Conservation (phyloP, 2,113 vertebrate genomes). For the Pampusana beccarii region DNA sequence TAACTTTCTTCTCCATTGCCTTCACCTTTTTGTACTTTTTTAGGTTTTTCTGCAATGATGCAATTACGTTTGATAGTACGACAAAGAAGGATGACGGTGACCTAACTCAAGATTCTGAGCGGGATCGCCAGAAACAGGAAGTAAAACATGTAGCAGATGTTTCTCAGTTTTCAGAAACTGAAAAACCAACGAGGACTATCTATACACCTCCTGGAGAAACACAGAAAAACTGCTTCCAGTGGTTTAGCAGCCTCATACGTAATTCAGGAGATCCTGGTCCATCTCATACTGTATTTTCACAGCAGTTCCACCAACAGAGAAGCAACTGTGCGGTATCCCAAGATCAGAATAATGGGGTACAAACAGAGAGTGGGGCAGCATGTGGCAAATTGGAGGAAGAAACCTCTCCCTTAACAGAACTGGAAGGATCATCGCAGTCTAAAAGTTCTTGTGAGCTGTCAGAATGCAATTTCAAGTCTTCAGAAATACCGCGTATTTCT, state of each 20-base stretch:
- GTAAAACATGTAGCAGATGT: background rate
- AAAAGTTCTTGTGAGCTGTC: background rate
- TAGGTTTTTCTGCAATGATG: slow-evolving; percentile 84
- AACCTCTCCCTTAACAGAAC: slow-evolving; percentile 48
- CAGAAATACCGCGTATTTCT: background rate
- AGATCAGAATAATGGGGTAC: background rate
- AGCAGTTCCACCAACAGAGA: slow-evolving; percentile 73
- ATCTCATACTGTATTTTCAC: slow-evolving; percentile 59
- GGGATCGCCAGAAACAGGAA: background rate
- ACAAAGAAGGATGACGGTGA: slow-evolving; percentile 14
- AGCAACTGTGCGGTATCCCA: background rate
- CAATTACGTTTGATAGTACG: background rate
- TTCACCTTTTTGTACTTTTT: background rate
- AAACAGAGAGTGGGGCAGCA: background rate
- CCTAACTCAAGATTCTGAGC: background rate
- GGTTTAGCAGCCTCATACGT: slow-evolving; percentile 67
- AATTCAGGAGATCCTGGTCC: background rate
- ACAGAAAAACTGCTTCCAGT: slow-evolving; percentile 74
- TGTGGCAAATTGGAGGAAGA: background rate
- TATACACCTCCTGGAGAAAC: slow-evolving; percentile 42
- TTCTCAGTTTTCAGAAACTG: slow-evolving; percentile 8
- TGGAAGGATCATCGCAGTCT: background rate
- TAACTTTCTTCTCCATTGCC: background rate
- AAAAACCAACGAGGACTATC: background rate
- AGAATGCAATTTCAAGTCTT: background rate